A percentile compares a stretch with the other conserved stretches of the same genome.
Evolutionary conservation across 2,888 invertebrate genomes (phyloP).

Genomic region (Pycnomerus fuliginosus): DNA sequence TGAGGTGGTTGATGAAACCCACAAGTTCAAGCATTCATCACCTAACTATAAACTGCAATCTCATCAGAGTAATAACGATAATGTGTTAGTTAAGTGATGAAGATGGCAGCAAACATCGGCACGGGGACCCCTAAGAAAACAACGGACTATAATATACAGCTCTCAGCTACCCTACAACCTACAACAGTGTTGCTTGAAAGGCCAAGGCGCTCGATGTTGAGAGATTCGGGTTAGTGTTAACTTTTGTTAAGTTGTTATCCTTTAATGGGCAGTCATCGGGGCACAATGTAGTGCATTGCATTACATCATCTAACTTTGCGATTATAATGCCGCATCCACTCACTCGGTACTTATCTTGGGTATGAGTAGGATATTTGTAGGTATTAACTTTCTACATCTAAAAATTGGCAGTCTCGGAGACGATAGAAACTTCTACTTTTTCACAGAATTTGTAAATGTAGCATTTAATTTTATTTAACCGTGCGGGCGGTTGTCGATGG

Average conservation of each 20-base stretch:
- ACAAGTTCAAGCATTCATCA: conserved; percentile 20
- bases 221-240: conserved; percentile 14
- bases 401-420: too few species aligned
- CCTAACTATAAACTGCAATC: conserved; percentile 23
- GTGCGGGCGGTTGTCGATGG: background rate
- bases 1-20: too few species aligned
- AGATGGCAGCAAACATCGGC: conserved; percentile 21
- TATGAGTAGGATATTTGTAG: conserved; percentile 2
- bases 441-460: too few species aligned
- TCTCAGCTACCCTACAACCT: too few species aligned
- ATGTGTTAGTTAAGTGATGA: conserved; percentile 24
- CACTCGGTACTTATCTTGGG: conserved; percentile 7
- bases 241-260: conserved; percentile 20
- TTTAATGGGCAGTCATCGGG: conserved; percentile 19
- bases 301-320: conserved; percentile 18
- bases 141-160: conserved; percentile 9
- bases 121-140: conserved; percentile 15
- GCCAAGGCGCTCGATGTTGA: conserved; percentile 18
- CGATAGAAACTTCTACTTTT: too few species aligned
- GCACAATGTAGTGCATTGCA: conserved; percentile 19
- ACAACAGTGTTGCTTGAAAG: conserved; percentile 7
- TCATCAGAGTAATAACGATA: conserved; percentile 24
- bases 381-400: background rate
- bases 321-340: conserved; percentile 13
- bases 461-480: background rate